Conservation (phyloP, 2,797 vertebrate genomes). For the Echiichthys vipera region DNA sequence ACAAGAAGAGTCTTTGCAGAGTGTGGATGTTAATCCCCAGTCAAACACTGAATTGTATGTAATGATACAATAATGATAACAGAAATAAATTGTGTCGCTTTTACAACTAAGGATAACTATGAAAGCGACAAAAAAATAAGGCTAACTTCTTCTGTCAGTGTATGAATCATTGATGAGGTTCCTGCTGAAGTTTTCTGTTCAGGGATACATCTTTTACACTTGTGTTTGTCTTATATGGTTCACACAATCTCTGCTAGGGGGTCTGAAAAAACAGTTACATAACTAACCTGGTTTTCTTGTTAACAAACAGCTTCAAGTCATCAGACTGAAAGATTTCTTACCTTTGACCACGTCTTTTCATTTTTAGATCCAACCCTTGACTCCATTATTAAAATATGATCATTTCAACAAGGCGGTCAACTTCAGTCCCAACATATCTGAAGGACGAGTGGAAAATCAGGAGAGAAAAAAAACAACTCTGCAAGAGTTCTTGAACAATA, state of each 20-base stretch:
- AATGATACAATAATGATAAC: conserved; percentile 1
- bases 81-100: background rate
- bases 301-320: conserved; percentile 14
- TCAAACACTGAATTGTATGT: conserved; percentile 8
- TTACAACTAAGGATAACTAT: conserved; percentile 10
- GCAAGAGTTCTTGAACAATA: conserved; percentile 41
- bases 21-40: conserved; percentile 4
- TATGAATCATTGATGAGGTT: conserved; percentile 32
- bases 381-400: conserved; percentile 52
- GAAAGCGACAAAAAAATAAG: background rate
- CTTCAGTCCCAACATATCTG: conserved; percentile 31
- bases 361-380: conserved; percentile 33
- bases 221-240: conserved; percentile 35
- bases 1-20: conserved; percentile 5
- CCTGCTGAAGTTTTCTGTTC: conserved; percentile 27
- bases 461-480: conserved; percentile 7
- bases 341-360: conserved; percentile 55
- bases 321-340: conserved; percentile 55
- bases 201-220: conserved; percentile 17
- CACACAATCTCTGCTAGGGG: conserved; percentile 29
- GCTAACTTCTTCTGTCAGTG: conserved; percentile 12
- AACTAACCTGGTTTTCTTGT: conserved; percentile 37
- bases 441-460: conserved; percentile 10
- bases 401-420: conserved; percentile 12
- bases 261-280: conserved; percentile 38